These are phyloP conservation scores for Lochmaea crataegi DNA, from an alignment of 2,888 invertebrate species.

Conservation along the genomic window DNA sequence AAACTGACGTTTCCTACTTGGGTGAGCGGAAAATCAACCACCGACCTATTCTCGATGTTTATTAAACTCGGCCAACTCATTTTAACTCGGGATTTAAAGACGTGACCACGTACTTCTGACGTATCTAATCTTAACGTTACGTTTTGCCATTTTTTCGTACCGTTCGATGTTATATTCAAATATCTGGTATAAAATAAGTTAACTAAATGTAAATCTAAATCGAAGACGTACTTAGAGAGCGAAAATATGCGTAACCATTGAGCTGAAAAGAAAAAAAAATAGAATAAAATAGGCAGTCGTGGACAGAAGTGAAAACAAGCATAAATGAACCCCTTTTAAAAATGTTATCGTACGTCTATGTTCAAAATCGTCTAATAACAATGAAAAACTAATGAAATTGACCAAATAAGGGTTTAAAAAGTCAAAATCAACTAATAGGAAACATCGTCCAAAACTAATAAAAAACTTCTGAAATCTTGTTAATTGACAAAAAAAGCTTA, in stretches of 20 bases:
- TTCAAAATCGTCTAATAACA: too few species aligned
- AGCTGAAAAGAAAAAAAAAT: conserved; percentile 64
- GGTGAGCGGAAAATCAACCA: conserved; percentile 76
- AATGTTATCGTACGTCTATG: too few species aligned
- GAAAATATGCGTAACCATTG: conserved; percentile 76
- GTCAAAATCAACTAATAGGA: too few species aligned
- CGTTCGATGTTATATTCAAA: conserved; percentile 66
- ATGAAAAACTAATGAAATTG: too few species aligned
- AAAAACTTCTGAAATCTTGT: too few species aligned
- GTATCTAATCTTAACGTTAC: conserved; percentile 82
- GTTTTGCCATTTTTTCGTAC: conserved; percentile 71
- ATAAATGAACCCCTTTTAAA: too few species aligned
- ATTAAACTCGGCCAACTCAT: conserved; percentile 76
- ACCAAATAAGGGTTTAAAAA: too few species aligned
- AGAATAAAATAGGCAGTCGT: too few species aligned
- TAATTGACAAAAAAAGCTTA: too few species aligned
- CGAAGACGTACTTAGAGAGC: conserved; percentile 74
- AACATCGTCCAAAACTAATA: too few species aligned
- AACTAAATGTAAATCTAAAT: conserved; percentile 76
- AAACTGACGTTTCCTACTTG: conserved; percentile 78
- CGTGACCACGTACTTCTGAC: conserved; percentile 74
- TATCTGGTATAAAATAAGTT: conserved; percentile 73
- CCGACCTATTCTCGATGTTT: conserved; percentile 63
- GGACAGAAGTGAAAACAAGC: too few species aligned
- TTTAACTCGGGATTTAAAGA: conserved; percentile 74